Evolutionary conservation across 2,888 invertebrate species (phyloP).

Genomic region (Augiades crinisus): DNA sequence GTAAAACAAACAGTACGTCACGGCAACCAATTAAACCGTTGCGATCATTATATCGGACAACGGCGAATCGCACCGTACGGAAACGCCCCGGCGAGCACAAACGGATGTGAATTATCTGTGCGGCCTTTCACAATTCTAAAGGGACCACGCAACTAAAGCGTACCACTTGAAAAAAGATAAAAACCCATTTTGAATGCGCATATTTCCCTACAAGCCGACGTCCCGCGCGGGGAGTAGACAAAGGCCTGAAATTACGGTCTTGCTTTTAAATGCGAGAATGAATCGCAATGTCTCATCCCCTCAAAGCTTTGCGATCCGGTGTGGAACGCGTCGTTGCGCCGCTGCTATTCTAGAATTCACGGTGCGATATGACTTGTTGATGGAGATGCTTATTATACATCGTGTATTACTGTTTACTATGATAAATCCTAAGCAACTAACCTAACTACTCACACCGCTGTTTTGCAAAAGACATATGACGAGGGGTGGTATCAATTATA

Average conservation of each 20-base stretch:
- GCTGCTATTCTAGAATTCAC: constrained; percentile 51
- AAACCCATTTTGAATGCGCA: constrained; percentile 75
- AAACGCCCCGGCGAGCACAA: constrained; percentile 3
- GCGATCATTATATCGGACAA: constrained; percentile 31
- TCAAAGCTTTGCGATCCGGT: constrained; percentile 69
- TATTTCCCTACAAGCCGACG: constrained; percentile 68
- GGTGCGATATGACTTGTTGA: constrained; percentile 26
- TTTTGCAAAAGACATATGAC: too few relatives aligned
- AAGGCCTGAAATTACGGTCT: constrained; percentile 78
- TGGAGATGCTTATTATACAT: background rate
- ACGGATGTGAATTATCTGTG: constrained; percentile 18
- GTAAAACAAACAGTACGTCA: constrained; percentile 44
- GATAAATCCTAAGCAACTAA: background rate
- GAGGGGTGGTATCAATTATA: too few relatives aligned
- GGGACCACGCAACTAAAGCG: constrained; percentile 51
- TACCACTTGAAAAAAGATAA: constrained; percentile 73
- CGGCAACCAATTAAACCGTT: constrained; percentile 38
- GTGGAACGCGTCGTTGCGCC: constrained; percentile 49
- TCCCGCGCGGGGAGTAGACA: constrained; percentile 57
- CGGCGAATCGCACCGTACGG: constrained; percentile 4
- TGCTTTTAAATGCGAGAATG: constrained; percentile 79
- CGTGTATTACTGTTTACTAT: background rate
- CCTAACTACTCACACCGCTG: too few relatives aligned
- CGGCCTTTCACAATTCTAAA: constrained; percentile 24
- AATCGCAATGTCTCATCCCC: constrained; percentile 75